phyloP scores from a whole-genome alignment of 2,888 invertebrate species.

The Meta bourneti region DNA sequence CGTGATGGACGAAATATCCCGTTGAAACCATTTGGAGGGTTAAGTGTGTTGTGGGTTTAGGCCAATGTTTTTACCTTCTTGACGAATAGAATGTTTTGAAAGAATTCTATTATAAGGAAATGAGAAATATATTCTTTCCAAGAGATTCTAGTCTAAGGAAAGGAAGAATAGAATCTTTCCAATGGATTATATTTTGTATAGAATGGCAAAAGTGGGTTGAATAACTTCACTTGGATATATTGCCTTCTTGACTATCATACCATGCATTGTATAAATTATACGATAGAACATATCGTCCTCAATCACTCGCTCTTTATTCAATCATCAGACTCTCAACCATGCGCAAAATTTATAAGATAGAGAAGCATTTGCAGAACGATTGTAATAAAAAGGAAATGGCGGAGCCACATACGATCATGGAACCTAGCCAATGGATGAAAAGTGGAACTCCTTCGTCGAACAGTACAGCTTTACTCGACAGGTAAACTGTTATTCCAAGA shows the following conservation, averaged over 20 bases:
- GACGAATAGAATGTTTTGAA: too few species aligned
- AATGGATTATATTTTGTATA: neutral
- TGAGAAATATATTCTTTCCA: neutral
- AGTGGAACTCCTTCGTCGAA: neutral
- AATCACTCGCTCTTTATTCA: neutral
- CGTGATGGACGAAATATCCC: too few species aligned
- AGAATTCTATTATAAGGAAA: too few species aligned
- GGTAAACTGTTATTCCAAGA: neutral
- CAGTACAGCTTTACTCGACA: neutral
- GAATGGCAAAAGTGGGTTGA: too few species aligned
- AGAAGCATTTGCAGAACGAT: neutral
- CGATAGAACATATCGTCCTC: neutral
- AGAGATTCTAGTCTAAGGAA: neutral
- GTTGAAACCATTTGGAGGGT: too few species aligned
- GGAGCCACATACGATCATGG: neutral
- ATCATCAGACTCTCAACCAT: neutral
- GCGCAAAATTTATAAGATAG: neutral
- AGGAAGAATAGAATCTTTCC: neutral
- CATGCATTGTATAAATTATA: neutral
- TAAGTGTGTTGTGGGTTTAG: too few species aligned
- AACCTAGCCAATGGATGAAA: neutral
- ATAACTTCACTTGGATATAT: too few species aligned
- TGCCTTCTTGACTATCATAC: too few species aligned
- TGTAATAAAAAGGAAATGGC: neutral
- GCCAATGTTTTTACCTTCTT: neutral